Conservation (phyloP, 2,113 vertebrate species). For the Callithrix jacchus region DNA sequence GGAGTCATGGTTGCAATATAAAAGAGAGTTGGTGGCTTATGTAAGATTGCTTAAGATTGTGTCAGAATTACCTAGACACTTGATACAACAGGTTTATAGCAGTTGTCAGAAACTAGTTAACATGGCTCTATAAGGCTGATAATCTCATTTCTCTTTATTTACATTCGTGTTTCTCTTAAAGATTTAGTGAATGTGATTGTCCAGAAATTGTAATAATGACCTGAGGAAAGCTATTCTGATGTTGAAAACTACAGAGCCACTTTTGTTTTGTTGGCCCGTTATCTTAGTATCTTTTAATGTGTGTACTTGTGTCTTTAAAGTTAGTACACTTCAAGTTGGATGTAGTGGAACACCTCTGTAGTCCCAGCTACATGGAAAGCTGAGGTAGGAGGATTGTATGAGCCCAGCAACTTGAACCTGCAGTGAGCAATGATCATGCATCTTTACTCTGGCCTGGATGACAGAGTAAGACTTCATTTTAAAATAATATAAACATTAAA, state of each 20-base stretch:
- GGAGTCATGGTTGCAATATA: background rate
- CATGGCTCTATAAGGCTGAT: background rate
- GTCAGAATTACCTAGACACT: background rate
- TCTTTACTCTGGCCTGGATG: too few relatives aligned
- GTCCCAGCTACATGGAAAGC: too few relatives aligned
- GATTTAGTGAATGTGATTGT: background rate
- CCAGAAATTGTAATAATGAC: background rate
- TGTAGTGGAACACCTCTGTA: too few relatives aligned
- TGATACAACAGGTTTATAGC: background rate
- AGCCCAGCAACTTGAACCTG: too few relatives aligned
- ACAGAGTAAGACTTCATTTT: too few relatives aligned
- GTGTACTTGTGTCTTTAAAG: background rate
- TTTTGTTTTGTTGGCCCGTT: background rate
- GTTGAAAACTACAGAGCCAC: background rate
- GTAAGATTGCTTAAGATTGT: background rate
- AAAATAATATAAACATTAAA: background rate
- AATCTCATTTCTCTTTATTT: background rate
- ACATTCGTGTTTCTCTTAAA: background rate
- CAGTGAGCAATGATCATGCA: too few relatives aligned
- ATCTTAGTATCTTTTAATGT: background rate
- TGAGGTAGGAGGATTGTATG: too few relatives aligned
- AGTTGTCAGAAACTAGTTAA: background rate
- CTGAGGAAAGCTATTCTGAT: background rate
- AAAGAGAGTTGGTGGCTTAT: background rate
- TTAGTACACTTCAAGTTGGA: background rate